phyloP scores from a whole-genome alignment of 2,888 invertebrate genomes.

The Neoitamus cyanurus region DNA sequence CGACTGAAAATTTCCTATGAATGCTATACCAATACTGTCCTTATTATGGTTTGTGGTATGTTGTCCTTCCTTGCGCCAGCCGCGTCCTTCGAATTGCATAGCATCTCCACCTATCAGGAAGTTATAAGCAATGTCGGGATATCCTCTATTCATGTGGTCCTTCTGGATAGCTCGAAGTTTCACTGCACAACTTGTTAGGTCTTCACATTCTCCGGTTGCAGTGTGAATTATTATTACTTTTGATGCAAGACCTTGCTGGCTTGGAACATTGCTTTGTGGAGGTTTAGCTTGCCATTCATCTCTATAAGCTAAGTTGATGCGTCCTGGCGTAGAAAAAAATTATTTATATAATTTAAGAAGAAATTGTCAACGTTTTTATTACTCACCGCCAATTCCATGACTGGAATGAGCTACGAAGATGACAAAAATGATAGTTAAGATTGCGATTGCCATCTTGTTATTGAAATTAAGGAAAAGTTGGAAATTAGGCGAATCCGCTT shows the following conservation, averaged over 20 bases:
- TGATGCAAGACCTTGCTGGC: background rate
- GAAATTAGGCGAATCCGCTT: background rate
- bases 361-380: background rate
- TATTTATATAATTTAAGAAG: background rate
- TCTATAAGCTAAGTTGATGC: conserved; percentile 55
- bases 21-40: conserved; percentile 61
- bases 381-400: background rate
- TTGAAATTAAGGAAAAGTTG: background rate
- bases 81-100: conserved; percentile 62
- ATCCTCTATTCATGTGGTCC: conserved; percentile 61
- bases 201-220: background rate
- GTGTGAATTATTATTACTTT: conserved; percentile 6
- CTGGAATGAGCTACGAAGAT: background rate
- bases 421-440: background rate
- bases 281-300: conserved; percentile 76
- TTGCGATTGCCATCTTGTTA: background rate
- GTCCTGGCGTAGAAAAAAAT: background rate
- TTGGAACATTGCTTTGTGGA: conserved; percentile 59
- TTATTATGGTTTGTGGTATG: conserved; percentile 61
- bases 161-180: conserved; percentile 60
- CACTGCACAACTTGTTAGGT: conserved; percentile 56
- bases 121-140: conserved; percentile 62
- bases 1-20: conserved; percentile 57
- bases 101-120: conserved; percentile 63
- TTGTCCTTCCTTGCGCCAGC: conserved; percentile 59